phyloP scores from a whole-genome alignment of 2,888 invertebrate species.

The Leuctra nigra region DNA sequence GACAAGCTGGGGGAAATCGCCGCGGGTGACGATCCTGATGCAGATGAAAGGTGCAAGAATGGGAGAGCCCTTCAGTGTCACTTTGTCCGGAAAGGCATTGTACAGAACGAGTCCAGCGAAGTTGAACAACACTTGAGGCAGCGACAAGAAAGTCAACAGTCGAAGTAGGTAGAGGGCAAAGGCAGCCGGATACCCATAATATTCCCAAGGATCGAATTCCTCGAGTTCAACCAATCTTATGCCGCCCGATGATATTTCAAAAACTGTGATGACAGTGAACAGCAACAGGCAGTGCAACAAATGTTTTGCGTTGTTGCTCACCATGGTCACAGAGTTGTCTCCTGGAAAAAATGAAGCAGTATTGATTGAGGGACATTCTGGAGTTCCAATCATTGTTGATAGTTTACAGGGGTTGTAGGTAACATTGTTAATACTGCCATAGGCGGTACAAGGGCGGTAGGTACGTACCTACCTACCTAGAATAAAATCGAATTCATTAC shows the following conservation, averaged over 20 bases:
- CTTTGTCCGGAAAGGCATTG: constrained; percentile 92
- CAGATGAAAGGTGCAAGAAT: constrained; percentile 90
- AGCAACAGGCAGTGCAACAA: constrained; percentile 71
- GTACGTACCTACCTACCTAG: too few relatives aligned
- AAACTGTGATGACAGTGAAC: constrained; percentile 63
- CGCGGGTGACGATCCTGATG: constrained; percentile 88
- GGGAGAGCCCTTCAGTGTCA: constrained; percentile 81
- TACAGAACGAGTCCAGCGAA: constrained; percentile 81
- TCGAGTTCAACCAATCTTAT: constrained; percentile 44
- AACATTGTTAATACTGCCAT: too few relatives aligned
- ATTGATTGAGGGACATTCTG: too few relatives aligned
- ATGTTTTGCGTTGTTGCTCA: constrained; percentile 63
- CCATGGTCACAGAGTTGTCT: constrained; percentile 27
- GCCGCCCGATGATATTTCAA: constrained; percentile 61
- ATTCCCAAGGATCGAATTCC: constrained; percentile 70
- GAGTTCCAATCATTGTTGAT: too few relatives aligned
- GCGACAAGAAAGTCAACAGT: constrained; percentile 72
- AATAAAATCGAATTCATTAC: too few relatives aligned
- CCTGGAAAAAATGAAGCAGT: too few relatives aligned
- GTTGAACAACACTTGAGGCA: constrained; percentile 85
- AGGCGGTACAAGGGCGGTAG: too few relatives aligned
- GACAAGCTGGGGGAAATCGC: constrained; percentile 88
- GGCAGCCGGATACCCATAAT: constrained; percentile 72
- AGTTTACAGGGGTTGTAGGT: too few relatives aligned
- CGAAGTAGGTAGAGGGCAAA: constrained; percentile 69